Evolutionary conservation across 2,797 vertebrate genomes (phyloP), one percentile per base, ranked within the genome.

Genomic region (Acomys russatus): DNA sequence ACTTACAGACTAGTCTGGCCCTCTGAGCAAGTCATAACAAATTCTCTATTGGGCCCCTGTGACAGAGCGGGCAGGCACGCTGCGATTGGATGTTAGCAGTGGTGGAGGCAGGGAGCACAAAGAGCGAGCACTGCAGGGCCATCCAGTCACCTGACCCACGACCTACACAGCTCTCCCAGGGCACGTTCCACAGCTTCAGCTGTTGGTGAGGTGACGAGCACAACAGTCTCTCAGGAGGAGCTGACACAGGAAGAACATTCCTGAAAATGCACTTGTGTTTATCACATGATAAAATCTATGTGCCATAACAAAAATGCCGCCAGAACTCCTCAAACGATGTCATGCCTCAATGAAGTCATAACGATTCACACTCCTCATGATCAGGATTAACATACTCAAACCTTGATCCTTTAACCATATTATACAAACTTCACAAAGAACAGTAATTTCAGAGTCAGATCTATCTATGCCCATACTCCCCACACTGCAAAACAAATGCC

Each of bases 21-120:
- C 80, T 86, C 85, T 54, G 90, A 96, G 68, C 79, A 96, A 94
- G 95, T 66, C 76, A 4, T 95, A 98, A 98, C 92, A 92, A 8
- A 56, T 54, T 77, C 30, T 3, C 93, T 93, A 86, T 87, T 83
- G 64, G 93, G 64, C 54, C 90, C 88, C 97, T 83, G 71, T 79
- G 95, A 86, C 85, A 94, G 54, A 96, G 95, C 84, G 56, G 63
- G 95, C 82, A 77, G 63, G 95, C 82, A 77, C 0, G 82, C 91
- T 76, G 90, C 78, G 63, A 92, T 88, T 94, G 96, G 92, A 91
- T 88, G 93, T 94, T 71, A 97, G 86, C 93, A 87, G 1, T 30
- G 94, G 94, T 96, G 84, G 91, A 96, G 85, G 83, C 68, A 92
- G 93, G 97, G 88, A 97, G 49, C 93, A 97, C 49, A 66, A 44